Conservation (phyloP, 2,797 vertebrate genomes). For the Hoplostethus mediterraneus region DNA sequence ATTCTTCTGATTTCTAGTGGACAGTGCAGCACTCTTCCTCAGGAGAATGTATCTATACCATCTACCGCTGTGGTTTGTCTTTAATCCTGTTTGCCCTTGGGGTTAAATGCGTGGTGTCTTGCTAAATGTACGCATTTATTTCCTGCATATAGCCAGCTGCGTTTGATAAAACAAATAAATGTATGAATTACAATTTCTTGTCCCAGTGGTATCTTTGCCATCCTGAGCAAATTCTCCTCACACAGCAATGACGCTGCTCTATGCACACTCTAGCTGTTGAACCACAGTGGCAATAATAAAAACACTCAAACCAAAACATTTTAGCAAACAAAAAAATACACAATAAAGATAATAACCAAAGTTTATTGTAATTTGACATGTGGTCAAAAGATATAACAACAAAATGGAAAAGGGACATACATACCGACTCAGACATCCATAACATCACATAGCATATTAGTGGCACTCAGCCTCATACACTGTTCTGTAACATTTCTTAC, state of each 20-base stretch:
- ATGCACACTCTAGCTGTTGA: background rate
- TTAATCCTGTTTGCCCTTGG: background rate
- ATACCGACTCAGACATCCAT: constrained; percentile 52
- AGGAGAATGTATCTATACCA: constrained; percentile 17
- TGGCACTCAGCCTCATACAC: constrained; percentile 53
- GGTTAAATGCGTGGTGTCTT: constrained; percentile 13
- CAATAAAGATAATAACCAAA: constrained; percentile 71
- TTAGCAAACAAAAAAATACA: constrained; percentile 2
- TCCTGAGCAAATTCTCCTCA: background rate
- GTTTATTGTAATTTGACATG: constrained; percentile 80
- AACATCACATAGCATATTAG: constrained; percentile 42
- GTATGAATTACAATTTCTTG: constrained; percentile 11
- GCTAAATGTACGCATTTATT: constrained; percentile 20
- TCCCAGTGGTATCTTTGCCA: background rate
- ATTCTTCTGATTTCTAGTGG: background rate
- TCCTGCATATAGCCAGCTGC: constrained; percentile 35
- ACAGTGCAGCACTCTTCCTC: constrained; percentile 37
- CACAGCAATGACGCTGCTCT: background rate
- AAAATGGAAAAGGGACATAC: constrained; percentile 64
- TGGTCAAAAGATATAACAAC: constrained; percentile 73
- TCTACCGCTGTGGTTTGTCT: background rate
- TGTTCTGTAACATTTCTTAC: constrained; percentile 55
- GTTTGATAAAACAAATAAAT: constrained; percentile 64
- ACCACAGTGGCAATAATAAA: background rate
- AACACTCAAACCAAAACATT: background rate